Conservation (phyloP, 2,113 vertebrate genomes). For the Lasiurus cinereus region DNA sequence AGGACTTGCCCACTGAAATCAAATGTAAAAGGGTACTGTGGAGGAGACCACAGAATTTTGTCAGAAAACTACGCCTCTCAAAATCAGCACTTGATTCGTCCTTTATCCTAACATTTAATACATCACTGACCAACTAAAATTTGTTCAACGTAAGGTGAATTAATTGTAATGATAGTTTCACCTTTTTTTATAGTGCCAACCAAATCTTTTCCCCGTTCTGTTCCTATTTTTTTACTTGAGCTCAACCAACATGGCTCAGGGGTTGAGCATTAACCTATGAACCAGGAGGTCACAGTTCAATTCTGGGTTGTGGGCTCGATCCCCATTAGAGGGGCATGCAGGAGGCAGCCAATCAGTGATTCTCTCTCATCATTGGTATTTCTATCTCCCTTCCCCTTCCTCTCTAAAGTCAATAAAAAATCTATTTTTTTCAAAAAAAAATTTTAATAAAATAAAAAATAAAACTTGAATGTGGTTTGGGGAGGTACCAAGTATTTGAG, state of each 20-base stretch:
- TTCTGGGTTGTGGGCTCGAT: too few species aligned
- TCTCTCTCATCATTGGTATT: too few species aligned
- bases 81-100: conserved; percentile 51
- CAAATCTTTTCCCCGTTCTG: background rate
- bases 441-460: background rate
- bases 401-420: too few species aligned
- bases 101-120: conserved; percentile 65
- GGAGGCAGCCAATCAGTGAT: too few species aligned
- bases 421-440: too few species aligned
- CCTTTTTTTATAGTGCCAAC: background rate
- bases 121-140: background rate
- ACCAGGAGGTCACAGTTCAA: too few species aligned
- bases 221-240: background rate
- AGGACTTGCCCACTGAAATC: conserved; percentile 65
- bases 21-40: conserved; percentile 44
- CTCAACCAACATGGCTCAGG: too few species aligned
- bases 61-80: conserved; percentile 65
- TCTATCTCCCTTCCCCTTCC: too few species aligned
- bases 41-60: conserved; percentile 58
- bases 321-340: too few species aligned
- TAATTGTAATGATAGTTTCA: conserved; percentile 19
- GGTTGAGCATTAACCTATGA: too few species aligned
- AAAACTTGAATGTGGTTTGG: background rate
- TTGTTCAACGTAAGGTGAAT: conserved; percentile 21
- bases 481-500: background rate